Conservation (phyloP, 2,888 invertebrate species). For the Hesperia comma region DNA sequence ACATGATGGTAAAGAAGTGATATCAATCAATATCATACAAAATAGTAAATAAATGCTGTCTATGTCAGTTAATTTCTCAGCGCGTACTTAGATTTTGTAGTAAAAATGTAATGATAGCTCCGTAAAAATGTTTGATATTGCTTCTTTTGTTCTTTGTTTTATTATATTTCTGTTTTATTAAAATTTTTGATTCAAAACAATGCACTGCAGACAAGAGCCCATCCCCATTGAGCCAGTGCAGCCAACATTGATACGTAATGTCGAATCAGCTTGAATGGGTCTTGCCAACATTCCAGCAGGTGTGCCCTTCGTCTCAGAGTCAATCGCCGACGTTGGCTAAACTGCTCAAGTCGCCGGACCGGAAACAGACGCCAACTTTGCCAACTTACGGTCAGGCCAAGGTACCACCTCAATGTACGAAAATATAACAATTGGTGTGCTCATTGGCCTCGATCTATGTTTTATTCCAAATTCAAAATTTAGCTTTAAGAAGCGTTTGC, state of each 20-base stretch:
- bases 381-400: constrained; percentile 83
- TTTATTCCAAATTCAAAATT: constrained; percentile 77
- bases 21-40: no score
- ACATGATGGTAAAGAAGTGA: no score
- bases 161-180: constrained; percentile 3
- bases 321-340: constrained; percentile 92
- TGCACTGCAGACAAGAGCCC: constrained; percentile 1
- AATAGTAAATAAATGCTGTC: not conserved
- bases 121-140: not conserved
- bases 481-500: constrained; percentile 53
- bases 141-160: not conserved
- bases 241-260: constrained; percentile 49
- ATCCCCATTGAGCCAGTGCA: constrained; percentile 44
- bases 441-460: constrained; percentile 76
- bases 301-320: constrained; percentile 83
- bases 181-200: not conserved
- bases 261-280: constrained; percentile 74
- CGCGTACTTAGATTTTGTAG: not conserved
- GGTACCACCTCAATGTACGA: constrained; percentile 72
- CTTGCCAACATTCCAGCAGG: constrained; percentile 83
- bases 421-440: constrained; percentile 73
- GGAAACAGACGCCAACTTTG: constrained; percentile 76
- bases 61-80: not conserved
- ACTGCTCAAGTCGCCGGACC: constrained; percentile 88
- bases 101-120: not conserved